Evolutionary conservation across 2,888 invertebrate genomes (phyloP).

Genomic region (Meliscaeva auricollis): DNA sequence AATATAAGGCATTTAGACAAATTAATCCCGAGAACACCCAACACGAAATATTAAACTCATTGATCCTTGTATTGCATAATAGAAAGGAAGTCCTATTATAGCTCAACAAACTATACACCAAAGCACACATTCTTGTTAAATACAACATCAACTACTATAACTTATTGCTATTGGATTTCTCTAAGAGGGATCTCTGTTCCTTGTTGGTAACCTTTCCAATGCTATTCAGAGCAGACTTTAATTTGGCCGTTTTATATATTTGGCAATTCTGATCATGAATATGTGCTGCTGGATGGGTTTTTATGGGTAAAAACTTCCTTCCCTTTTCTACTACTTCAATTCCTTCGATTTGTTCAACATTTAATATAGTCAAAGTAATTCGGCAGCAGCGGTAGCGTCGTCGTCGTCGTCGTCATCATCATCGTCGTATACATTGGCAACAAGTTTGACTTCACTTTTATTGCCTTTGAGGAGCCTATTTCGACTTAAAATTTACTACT

Average conservation of each 20-base stretch:
- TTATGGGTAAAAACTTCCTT: background rate
- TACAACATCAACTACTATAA: constrained; percentile 16
- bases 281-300: constrained; percentile 13
- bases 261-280: constrained; percentile 33
- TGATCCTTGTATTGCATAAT: constrained; percentile 10
- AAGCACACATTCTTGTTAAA: constrained; percentile 6
- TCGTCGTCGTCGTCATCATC: no score
- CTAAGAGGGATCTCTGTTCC: background rate
- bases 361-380: constrained; percentile 30
- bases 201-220: background rate
- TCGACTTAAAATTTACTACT: constrained; percentile 28
- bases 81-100: background rate
- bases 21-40: constrained; percentile 24
- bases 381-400: no score
- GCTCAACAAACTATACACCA: constrained; percentile 6
- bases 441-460: constrained; percentile 44
- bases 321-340: background rate
- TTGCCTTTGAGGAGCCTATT: constrained; percentile 8
- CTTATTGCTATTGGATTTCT: constrained; percentile 29
- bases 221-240: background rate
- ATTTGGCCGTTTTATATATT: constrained; percentile 19
- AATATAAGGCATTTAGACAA: constrained; percentile 22
- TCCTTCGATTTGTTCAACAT: background rate
- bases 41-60: constrained; percentile 12
- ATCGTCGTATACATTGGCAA: constrained; percentile 13